Conservation (phyloP, 2,113 vertebrate genomes). For the Hemiprocne comata region DNA sequence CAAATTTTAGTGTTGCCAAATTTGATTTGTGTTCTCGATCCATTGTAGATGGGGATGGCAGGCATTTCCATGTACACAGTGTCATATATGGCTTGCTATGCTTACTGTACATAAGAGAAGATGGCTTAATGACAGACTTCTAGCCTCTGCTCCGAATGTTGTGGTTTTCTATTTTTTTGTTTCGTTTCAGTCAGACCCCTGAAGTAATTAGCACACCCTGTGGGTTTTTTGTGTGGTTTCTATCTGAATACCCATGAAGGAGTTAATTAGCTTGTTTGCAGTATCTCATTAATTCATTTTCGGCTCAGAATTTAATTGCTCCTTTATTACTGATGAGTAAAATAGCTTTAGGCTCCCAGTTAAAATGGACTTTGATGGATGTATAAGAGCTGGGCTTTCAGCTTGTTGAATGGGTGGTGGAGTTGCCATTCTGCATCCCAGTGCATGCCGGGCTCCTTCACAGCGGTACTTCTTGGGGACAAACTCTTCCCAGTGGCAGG, state of each 20-base stretch:
- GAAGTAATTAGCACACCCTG: constrained; percentile 17
- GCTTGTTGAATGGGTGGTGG: background rate
- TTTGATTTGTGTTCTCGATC: background rate
- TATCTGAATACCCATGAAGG: constrained; percentile 60
- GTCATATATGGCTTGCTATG: background rate
- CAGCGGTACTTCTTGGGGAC: background rate
- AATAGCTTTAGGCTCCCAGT: constrained; percentile 58
- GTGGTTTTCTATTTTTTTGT: constrained; percentile 32
- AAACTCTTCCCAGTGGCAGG: background rate
- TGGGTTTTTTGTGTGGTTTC: constrained; percentile 52
- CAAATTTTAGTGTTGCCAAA: background rate
- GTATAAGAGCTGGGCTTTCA: constrained; percentile 33
- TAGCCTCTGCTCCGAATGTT: constrained; percentile 45
- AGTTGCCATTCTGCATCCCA: background rate
- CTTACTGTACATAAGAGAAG: background rate
- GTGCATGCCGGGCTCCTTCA: background rate
- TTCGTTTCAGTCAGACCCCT: constrained; percentile 46
- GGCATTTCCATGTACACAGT: background rate
- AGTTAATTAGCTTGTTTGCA: constrained; percentile 65
- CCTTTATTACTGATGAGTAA: constrained; percentile 64
- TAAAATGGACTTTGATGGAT: constrained; percentile 63
- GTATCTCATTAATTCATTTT: constrained; percentile 66
- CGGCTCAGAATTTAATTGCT: constrained; percentile 51
- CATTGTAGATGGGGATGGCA: background rate
- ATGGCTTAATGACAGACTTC: background rate